phyloP scores from a whole-genome alignment of 2,797 vertebrate species.

The Ptychobarbus kaznakovi region DNA sequence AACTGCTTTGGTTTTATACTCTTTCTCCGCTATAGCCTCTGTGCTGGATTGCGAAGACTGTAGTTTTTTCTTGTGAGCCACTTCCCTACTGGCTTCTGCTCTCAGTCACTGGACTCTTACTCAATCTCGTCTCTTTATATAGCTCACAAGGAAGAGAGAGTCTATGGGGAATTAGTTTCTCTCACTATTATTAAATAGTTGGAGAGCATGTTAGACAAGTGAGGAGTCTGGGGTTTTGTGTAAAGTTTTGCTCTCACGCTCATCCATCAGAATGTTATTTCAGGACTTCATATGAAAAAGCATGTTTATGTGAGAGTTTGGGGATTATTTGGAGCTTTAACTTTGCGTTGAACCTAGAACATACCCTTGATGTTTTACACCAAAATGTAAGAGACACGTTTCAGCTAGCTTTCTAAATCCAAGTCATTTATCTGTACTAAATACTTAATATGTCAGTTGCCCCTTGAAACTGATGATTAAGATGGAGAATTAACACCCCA shows the following conservation, averaged over 20 bases:
- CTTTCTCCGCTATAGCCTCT: slow-evolving; percentile 38
- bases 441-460: slow-evolving; percentile 17
- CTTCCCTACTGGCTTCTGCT: slow-evolving; percentile 66
- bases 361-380: slow-evolving; percentile 1
- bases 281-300: not conserved
- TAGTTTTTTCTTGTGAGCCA: slow-evolving; percentile 58
- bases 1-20: slow-evolving; percentile 57
- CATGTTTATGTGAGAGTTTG: slow-evolving; percentile 7
- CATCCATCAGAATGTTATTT: slow-evolving; percentile 37
- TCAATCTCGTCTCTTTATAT: slow-evolving; percentile 81
- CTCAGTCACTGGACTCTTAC: slow-evolving; percentile 75
- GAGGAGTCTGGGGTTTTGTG: slow-evolving; percentile 42
- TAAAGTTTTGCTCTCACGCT: slow-evolving; percentile 31
- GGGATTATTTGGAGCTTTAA: not conserved
- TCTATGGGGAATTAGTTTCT: slow-evolving; percentile 70
- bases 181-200: slow-evolving; percentile 50
- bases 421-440: slow-evolving; percentile 29
- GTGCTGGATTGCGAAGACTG: slow-evolving; percentile 44
- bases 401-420: slow-evolving; percentile 22
- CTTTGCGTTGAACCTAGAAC: not conserved
- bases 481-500: slow-evolving; percentile 64
- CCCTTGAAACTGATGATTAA: slow-evolving; percentile 10
- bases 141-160: slow-evolving; percentile 76
- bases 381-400: not conserved
- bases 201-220: slow-evolving; percentile 44